phyloP scores from a whole-genome alignment of 2,113 vertebrate species.

The Todiramphus chloris region DNA sequence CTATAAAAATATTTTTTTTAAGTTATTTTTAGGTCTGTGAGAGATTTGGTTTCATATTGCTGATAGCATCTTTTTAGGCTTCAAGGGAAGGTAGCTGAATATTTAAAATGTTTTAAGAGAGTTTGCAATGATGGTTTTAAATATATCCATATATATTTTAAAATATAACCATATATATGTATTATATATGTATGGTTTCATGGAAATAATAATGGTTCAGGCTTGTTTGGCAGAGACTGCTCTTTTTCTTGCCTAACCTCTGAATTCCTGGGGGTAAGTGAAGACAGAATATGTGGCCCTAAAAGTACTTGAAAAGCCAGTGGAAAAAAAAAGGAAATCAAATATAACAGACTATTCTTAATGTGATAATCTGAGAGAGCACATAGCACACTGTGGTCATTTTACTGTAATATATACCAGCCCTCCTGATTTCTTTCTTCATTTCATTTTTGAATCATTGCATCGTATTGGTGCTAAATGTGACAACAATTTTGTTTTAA shows the following conservation, averaged over 20 bases:
- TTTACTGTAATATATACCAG: not conserved
- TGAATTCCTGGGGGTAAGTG: not conserved
- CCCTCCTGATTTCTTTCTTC: not conserved
- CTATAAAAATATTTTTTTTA: slow-evolving; percentile 19
- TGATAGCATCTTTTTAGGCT: not conserved
- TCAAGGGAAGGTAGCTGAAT: not conserved
- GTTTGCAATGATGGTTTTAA: not conserved
- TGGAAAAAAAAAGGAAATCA: not conserved
- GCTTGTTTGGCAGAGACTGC: not conserved
- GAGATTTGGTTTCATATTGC: not conserved
- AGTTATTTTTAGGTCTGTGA: not conserved
- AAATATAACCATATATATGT: not conserved
- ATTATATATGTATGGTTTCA: not conserved
- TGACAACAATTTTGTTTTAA: not conserved
- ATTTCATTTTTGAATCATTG: not conserved
- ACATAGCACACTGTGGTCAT: not conserved
- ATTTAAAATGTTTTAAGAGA: not conserved
- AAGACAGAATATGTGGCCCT: not conserved
- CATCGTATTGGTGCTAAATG: not conserved
- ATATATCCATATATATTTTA: not conserved
- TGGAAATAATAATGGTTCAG: not conserved
- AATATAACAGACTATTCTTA: not conserved
- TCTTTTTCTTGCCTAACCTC: not conserved
- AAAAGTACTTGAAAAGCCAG: not conserved
- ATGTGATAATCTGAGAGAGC: not conserved